These are phyloP conservation scores for Eurois occulta DNA, from an alignment of 2,888 invertebrate genomes.

Conservation along the genomic window DNA sequence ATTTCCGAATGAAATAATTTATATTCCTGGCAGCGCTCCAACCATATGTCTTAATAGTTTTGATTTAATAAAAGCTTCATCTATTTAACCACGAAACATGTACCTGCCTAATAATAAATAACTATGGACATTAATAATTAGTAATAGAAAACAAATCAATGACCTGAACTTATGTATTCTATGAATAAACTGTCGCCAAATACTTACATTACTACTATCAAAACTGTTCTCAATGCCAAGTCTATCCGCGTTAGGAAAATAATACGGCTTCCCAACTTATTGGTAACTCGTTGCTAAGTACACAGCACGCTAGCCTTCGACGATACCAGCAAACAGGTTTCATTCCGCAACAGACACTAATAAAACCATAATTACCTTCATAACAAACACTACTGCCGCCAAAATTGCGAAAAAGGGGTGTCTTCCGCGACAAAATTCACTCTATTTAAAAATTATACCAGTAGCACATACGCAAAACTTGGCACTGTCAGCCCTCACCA, in stretches of 20 bases:
- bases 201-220: conserved; percentile 64
- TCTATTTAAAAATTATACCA: conserved; percentile 49
- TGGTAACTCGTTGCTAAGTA: conserved; percentile 51
- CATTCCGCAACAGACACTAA: conserved; percentile 45
- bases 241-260: conserved; percentile 67
- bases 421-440: conserved; percentile 45
- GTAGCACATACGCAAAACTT: conserved; percentile 51
- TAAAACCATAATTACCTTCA: conserved; percentile 47
- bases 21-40: conserved; percentile 56
- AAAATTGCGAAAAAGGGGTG: conserved; percentile 58
- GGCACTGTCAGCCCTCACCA: conserved; percentile 49
- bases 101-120: not conserved
- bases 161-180: conserved; percentile 26
- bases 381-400: conserved; percentile 58
- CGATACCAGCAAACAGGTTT: conserved; percentile 63
- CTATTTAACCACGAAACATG: not conserved
- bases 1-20: conserved; percentile 50
- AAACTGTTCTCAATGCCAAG: conserved; percentile 76
- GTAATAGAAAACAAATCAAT: conserved; percentile 4
- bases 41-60: conserved; percentile 29
- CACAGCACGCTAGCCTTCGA: conserved; percentile 47
- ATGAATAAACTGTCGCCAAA: conserved; percentile 57
- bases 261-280: conserved; percentile 75
- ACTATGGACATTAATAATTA: not conserved
- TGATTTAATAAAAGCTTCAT: conserved; percentile 22